Evolutionary conservation across 2,888 invertebrate species (phyloP), one percentile per base, ranked within the genome.

Genomic region (Athalia cordata): DNA sequence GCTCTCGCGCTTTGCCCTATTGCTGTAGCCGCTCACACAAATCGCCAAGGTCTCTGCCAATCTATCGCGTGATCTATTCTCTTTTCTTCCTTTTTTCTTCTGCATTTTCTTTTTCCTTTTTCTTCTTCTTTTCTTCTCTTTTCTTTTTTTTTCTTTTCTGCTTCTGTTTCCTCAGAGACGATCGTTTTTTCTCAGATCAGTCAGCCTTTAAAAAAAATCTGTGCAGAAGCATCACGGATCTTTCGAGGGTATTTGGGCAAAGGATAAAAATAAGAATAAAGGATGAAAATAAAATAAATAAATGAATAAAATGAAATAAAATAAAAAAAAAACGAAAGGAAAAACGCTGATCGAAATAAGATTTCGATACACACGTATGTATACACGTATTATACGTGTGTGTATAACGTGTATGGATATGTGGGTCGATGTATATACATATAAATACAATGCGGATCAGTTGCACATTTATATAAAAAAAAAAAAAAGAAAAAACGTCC

Each of bases 271-370:
- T 29, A 29, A 29, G 29, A 29, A 29, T 29, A 29, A 29, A 29
- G 29, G 29, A 29, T 29, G 29, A 29, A 2, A 2, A 29, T 29
- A 29, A 29, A 29, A 29, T 29, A 29, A 29, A 29, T 29, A 29
- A 29, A 29, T 29, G 29, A 29, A 29, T 29, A 29, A 29, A 29
- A 29, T 29, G 29, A 29, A 29, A 29, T 29, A 29, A 29, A 29
- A 29, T 29, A 29, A 29, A 29, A 29, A 29, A 29, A 29, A 29
- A 29, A 1, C 29, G 29, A 29, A 29, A 29, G 29, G 6, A 77
- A 80, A 79, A 75, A 78, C 65, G 80, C 67, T 81, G 79, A 80
- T 81, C 79, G 81, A 79, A 80, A 57, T 68, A 64, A 77, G 77
- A 79, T 72, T 9, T 81, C 57, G 80, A 79, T 79, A 82, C 77